Evolutionary conservation across 2,888 invertebrate genomes (phyloP), one percentile per base, ranked within the genome.

Genomic region (Drosophila recens): DNA sequence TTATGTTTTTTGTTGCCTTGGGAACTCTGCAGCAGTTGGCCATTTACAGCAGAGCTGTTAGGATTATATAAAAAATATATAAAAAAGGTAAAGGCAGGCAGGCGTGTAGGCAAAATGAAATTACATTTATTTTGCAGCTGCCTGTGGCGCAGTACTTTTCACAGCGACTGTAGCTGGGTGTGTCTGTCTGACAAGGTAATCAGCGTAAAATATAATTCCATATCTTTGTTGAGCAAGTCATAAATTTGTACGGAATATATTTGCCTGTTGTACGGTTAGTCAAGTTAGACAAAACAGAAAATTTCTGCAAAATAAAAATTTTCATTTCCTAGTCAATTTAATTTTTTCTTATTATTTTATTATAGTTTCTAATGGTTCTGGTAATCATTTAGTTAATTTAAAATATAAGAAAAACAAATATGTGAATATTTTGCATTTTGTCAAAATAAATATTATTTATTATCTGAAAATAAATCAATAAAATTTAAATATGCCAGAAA

Each of bases 131-230:
- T 67, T 70, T 57, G 57, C 45, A 48, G 45, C 43, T 30, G 46
- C 66, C 64, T 70, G 76, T 69, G 69, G 52, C 49, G 63, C 56
- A 53, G 33, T 36, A 45, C 48, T 46, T 70, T 57, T 48, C n/a
- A 5, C 46, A 46, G 46, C n/a, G 53, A 43, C 33, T 62, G 33
- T 65, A 69, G 62, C 40, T 34, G 69, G 20, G 45, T 38, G 46
- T 43, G 76, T 34, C 57, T 72, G 85, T 67, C 72, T 61, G 87
- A 75, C 68, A 61, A 78, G 85, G 82, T 80, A 87, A 86, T 80
- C 87, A 86, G 82, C 78, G 78, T 80, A 72, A 89, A 87, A 87
- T 72, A 74, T 59, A 82, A 84, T 89, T 89, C 74, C 67, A 71
- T 63, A 57, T 63, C 66, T 64, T 59, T 59, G 52, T 64, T 20